Conservation (phyloP, 2,797 vertebrate species). For the Sebastes dallii region DNA sequence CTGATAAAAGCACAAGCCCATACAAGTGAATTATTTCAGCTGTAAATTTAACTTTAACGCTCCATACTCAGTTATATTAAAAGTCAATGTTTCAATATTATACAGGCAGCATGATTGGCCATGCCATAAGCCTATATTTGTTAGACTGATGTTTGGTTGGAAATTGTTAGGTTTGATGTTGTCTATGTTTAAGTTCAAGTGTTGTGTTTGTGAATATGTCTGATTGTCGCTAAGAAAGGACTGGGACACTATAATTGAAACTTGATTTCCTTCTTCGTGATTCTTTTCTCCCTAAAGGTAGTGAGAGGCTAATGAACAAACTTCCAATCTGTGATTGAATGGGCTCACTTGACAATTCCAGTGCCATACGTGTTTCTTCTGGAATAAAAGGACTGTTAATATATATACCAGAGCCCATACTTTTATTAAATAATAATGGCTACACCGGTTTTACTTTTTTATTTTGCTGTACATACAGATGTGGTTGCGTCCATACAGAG, state of each 20-base stretch:
- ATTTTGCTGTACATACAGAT: no score
- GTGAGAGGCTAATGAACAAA: neutral
- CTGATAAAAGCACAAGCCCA: neutral
- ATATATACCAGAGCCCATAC: no score
- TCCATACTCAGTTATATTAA: neutral
- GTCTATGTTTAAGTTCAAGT: neutral
- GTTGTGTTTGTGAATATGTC: neutral
- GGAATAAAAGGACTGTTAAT: no score
- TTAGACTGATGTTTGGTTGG: neutral
- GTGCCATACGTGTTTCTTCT: neutral
- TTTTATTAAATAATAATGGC: no score
- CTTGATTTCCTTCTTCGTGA: neutral
- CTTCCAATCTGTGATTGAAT: neutral
- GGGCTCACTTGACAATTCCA: neutral
- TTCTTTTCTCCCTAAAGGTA: neutral
- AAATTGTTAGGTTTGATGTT: neutral
- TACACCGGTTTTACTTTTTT: no score
- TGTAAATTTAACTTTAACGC: neutral
- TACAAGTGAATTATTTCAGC: neutral
- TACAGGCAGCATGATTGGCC: neutral
- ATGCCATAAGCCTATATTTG: neutral
- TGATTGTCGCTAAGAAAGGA: neutral
- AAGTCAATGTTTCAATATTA: neutral
- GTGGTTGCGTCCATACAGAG: no score
- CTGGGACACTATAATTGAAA: neutral